phyloP scores from a whole-genome alignment of 1,140 invertebrate species.

The Hestina assimilis region DNA sequence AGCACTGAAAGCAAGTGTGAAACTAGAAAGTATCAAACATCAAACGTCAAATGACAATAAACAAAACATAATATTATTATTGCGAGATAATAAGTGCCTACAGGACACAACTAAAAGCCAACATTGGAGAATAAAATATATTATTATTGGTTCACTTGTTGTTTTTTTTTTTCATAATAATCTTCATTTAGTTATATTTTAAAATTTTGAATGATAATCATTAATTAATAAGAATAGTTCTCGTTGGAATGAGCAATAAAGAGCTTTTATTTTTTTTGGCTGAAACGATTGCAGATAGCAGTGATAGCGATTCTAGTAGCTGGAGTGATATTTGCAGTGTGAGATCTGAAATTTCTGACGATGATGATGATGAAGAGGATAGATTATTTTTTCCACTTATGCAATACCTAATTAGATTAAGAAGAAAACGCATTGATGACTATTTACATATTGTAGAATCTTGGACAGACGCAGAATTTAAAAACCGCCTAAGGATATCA shows the following conservation, averaged over 20 bases:
- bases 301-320: constrained; percentile 44
- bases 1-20: too few relatives aligned
- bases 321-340: constrained; percentile 47
- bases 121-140: too few relatives aligned
- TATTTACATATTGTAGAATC: constrained; percentile 38
- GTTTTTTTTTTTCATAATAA: too few relatives aligned
- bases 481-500: constrained; percentile 13
- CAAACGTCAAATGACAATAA: too few relatives aligned
- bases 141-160: too few relatives aligned
- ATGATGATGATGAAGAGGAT: constrained; percentile 42
- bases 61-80: too few relatives aligned
- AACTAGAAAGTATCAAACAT: too few relatives aligned
- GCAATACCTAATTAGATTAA: constrained; percentile 50
- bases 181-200: too few relatives aligned
- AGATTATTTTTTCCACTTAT: constrained; percentile 54
- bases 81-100: too few relatives aligned
- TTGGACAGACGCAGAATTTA: constrained; percentile 20
- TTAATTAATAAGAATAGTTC: background rate
- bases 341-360: constrained; percentile 39
- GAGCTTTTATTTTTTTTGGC: constrained; percentile 29
- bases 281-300: constrained; percentile 36
- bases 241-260: constrained; percentile 11
- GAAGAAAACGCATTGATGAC: constrained; percentile 48
- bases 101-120: too few relatives aligned
- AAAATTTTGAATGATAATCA: background rate